Evolutionary conservation across 2,113 vertebrate genomes (phyloP).

Genomic region (Cichladusa arquata): DNA sequence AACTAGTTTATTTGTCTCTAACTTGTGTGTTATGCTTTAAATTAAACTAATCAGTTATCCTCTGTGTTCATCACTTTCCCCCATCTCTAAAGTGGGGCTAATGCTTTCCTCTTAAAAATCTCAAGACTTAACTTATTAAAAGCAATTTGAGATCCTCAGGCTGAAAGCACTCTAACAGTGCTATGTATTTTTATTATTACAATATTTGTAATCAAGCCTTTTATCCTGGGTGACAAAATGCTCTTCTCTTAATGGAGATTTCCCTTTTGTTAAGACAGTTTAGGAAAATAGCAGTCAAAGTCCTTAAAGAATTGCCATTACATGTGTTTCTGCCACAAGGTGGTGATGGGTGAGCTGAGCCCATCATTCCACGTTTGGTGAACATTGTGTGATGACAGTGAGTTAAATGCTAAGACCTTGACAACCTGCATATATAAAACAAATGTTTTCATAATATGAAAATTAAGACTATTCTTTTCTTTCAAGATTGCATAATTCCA

Average conservation of each 20-base stretch:
- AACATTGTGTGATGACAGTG: not conserved
- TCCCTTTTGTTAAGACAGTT: constrained; percentile 15
- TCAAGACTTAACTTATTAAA: not conserved
- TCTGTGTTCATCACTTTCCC: not conserved
- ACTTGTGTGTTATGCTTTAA: not conserved
- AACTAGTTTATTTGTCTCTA: not conserved
- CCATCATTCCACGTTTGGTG: not conserved
- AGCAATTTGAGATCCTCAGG: not conserved
- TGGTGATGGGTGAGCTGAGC: constrained; percentile 29
- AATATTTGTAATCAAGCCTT: constrained; percentile 19
- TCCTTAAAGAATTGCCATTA: not conserved
- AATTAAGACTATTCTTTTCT: constrained; percentile 64
- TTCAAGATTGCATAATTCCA: constrained; percentile 68
- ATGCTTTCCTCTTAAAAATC: constrained; percentile 10
- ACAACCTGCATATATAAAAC: constrained; percentile 54
- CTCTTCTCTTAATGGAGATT: not conserved
- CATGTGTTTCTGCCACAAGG: constrained; percentile 11
- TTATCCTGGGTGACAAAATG: not conserved
- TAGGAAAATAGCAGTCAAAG: not conserved
- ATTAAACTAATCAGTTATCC: not conserved
- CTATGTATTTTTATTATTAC: not conserved
- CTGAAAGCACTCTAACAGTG: not conserved
- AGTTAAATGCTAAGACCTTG: constrained; percentile 62
- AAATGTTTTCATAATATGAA: constrained; percentile 74
- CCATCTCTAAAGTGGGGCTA: not conserved